These are phyloP conservation scores for Eilema depressum DNA, from an alignment of 2,888 invertebrate genomes.

Conservation along the genomic window DNA sequence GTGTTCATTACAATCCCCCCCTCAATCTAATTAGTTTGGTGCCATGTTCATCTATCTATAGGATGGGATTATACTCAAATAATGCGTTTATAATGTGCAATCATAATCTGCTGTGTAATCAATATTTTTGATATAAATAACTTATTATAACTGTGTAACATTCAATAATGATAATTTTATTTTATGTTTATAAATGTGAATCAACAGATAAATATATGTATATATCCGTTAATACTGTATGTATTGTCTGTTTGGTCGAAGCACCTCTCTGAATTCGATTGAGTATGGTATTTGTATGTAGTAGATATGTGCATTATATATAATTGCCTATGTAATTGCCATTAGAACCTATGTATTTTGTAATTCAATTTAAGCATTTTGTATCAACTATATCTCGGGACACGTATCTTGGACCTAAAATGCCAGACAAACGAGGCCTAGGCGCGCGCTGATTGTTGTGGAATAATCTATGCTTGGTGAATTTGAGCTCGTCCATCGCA, in stretches of 20 bases:
- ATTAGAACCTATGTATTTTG: neutral
- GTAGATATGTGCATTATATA: neutral
- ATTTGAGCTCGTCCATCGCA: too few species aligned
- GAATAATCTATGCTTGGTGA: too few species aligned
- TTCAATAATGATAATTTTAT: neutral
- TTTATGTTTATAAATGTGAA: neutral
- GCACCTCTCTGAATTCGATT: too few species aligned
- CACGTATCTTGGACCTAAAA: too few species aligned
- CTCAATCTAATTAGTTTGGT: neutral
- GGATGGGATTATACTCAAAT: neutral
- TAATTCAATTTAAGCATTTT: neutral
- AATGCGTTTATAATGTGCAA: too few species aligned
- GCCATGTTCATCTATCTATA: neutral
- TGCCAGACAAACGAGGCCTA: too few species aligned
- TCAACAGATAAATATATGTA: neutral
- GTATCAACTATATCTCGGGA: neutral
- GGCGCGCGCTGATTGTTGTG: too few species aligned
- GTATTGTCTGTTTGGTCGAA: neutral
- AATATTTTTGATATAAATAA: neutral
- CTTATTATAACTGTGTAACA: neutral
- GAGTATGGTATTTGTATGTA: neutral
- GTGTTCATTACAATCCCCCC: too few species aligned
- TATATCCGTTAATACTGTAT: neutral
- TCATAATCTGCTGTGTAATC: neutral
- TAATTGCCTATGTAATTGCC: neutral